Evolutionary conservation across 1,140 invertebrate genomes (phyloP).

Genomic region (Drosophila equinoxialis): DNA sequence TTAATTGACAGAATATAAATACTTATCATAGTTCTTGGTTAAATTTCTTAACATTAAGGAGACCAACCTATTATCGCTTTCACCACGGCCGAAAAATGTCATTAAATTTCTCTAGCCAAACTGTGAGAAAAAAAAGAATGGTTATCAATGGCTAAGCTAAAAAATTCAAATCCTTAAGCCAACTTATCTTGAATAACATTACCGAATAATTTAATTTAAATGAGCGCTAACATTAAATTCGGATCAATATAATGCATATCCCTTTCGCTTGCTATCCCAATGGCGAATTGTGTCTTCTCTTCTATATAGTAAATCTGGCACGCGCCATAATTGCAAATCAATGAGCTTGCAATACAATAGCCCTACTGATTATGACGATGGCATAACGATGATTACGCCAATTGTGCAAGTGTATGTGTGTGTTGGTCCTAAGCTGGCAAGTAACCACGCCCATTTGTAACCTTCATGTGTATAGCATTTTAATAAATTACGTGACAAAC

Average conservation of each 20-base stretch:
- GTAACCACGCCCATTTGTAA: conserved; percentile 10
- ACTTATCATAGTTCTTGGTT: no score
- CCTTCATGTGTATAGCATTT: conserved; percentile 64
- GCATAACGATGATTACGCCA: conserved; percentile 77
- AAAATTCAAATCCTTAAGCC: not conserved
- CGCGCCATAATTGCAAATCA: conserved; percentile 80
- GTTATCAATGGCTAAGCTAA: not conserved
- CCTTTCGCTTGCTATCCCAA: not conserved
- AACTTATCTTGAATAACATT: not conserved
- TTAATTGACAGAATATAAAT: no score
- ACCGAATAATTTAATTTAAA: conserved; percentile 1
- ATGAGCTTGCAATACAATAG: conserved; percentile 77
- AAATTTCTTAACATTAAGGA: not conserved
- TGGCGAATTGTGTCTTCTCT: not conserved
- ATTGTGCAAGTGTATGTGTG: conserved; percentile 46
- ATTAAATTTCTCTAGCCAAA: conserved; percentile 5
- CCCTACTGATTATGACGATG: conserved; percentile 73
- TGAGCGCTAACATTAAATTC: conserved; percentile 21
- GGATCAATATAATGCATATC: not conserved
- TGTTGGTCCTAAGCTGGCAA: conserved; percentile 15
- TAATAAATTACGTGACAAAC: conserved; percentile 82
- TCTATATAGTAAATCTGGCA: conserved; percentile 47
- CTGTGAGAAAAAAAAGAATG: not conserved
- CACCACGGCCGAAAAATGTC: not conserved
- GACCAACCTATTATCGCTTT: not conserved